A percentile compares a stretch with the other conserved stretches of the same genome.
These are phyloP conservation scores for Palloptera scutellata DNA, from an alignment of 2,888 invertebrate genomes.

Conservation along the genomic window DNA sequence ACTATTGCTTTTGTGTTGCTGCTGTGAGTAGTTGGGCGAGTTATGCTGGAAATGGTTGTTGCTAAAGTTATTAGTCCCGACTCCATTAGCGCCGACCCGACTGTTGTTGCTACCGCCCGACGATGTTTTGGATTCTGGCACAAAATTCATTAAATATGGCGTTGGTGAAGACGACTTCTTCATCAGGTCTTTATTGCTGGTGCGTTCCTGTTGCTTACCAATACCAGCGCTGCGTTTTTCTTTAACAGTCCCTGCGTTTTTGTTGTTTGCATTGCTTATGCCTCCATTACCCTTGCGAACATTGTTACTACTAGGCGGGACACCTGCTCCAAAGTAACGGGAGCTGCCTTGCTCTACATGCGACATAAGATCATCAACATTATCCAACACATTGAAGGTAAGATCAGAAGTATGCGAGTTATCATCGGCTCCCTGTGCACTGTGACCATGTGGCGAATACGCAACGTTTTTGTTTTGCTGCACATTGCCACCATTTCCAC, in stretches of 20 bases:
- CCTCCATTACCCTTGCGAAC: slow-evolving; percentile 26
- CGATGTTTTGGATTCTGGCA: slow-evolving; percentile 39
- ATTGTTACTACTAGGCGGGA: slow-evolving; percentile 13
- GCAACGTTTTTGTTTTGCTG: slow-evolving; percentile 30
- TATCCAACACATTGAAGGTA: slow-evolving; percentile 60
- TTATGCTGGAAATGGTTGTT: slow-evolving; percentile 34
- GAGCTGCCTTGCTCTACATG: slow-evolving; percentile 39
- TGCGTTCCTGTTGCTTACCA: slow-evolving; percentile 44
- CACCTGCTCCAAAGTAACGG: slow-evolving; percentile 13
- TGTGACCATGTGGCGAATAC: slow-evolving; percentile 50
- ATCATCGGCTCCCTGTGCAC: slow-evolving; percentile 41
- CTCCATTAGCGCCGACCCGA: slow-evolving; percentile 29
- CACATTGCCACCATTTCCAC: slow-evolving; percentile 18
- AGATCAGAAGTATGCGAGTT: slow-evolving; percentile 54
- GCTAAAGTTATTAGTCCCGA: slow-evolving; percentile 19
- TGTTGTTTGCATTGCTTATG: slow-evolving; percentile 33
- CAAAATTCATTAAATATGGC: slow-evolving; percentile 41
- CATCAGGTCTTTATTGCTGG: slow-evolving; percentile 37
- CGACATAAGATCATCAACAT: slow-evolving; percentile 56
- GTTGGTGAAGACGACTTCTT: slow-evolving; percentile 40
- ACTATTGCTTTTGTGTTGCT: slow-evolving; percentile 41
- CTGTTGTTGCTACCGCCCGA: slow-evolving; percentile 35
- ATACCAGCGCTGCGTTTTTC: slow-evolving; percentile 51
- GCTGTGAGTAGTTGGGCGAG: slow-evolving; percentile 35
- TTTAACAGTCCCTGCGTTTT: slow-evolving; percentile 33